These are phyloP conservation scores for Heterocephalus glaber DNA, from an alignment of 2,113 vertebrate species.

Conservation along the genomic window DNA sequence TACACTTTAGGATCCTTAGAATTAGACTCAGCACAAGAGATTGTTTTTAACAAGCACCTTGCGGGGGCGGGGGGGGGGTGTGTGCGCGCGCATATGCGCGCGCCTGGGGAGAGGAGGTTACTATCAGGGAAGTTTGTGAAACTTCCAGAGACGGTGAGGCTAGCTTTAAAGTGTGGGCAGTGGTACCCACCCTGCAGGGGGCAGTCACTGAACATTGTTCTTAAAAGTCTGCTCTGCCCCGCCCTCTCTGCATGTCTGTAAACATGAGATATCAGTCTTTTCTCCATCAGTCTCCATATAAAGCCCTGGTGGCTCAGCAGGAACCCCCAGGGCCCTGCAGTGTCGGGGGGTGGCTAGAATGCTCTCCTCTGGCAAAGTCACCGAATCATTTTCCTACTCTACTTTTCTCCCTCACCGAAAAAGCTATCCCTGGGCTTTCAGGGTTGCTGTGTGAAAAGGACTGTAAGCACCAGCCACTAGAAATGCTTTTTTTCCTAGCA, in stretches of 20 bases:
- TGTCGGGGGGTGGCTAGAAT: neutral
- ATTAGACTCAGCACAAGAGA: neutral
- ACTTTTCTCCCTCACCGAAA: slow-evolving; percentile 48
- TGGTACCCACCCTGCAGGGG: neutral
- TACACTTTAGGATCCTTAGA: neutral
- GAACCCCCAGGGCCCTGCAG: neutral
- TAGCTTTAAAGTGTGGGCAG: neutral
- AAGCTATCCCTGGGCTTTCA: slow-evolving; percentile 46
- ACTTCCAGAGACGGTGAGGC: neutral
- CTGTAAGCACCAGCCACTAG: slow-evolving; percentile 14
- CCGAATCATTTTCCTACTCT: slow-evolving; percentile 2
- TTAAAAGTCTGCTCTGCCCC: neutral
- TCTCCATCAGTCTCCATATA: neutral
- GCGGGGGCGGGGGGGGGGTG: neutral
- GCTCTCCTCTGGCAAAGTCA: neutral
- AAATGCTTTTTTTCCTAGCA: neutral
- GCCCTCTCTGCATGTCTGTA: neutral
- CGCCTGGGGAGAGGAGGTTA: too few species aligned
- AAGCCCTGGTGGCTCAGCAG: neutral
- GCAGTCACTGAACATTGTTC: neutral
- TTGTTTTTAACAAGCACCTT: neutral
- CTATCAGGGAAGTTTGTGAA: slow-evolving; percentile 25
- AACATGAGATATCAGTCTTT: neutral
- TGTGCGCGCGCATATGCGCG: neutral
- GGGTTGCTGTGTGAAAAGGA: neutral